Percentiles rank a stretch among this genome's conserved stretches.
These are phyloP conservation scores for Meandrina meandrites DNA, from an alignment of 92 coral and sea anemone genomes.

Conservation along the genomic window DNA sequence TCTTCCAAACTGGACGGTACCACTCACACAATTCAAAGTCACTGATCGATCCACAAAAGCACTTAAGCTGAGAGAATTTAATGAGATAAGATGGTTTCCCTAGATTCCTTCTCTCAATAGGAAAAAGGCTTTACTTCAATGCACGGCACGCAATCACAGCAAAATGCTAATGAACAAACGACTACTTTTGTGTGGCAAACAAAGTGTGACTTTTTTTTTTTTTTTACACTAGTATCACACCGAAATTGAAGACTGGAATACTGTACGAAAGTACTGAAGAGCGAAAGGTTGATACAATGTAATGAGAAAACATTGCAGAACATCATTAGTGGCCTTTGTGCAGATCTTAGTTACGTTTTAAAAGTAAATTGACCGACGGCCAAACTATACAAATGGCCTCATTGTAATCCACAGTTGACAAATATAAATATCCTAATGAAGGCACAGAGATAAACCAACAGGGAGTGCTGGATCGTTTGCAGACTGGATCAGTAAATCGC, in stretches of 20 bases:
- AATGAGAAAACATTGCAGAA: not conserved
- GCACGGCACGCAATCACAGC: constrained; percentile 12
- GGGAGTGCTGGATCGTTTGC: too few relatives aligned
- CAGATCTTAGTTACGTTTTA: not conserved
- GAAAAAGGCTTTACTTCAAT: not conserved
- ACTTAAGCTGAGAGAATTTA: not conserved
- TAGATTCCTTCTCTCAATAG: not conserved
- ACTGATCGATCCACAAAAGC: not conserved
- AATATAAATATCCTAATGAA: not conserved
- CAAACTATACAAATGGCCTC: not conserved
- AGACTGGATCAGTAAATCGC: too few relatives aligned
- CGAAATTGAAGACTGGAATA: not conserved
- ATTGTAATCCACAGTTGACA: not conserved
- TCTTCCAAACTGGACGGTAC: not conserved
- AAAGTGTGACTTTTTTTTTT: not conserved
- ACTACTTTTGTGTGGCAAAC: not conserved
- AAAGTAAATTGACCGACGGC: not conserved
- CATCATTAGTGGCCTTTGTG: not conserved
- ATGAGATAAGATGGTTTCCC: constrained; percentile 3
- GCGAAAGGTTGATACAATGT: not conserved
- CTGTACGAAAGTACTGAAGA: not conserved
- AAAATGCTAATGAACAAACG: not conserved
- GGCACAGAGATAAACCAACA: too few relatives aligned
- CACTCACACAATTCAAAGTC: not conserved
- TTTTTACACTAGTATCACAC: not conserved